These are phyloP conservation scores for Pentalonia nigronervosa DNA, from an alignment of 1,140 invertebrate species.

Conservation along the genomic window DNA sequence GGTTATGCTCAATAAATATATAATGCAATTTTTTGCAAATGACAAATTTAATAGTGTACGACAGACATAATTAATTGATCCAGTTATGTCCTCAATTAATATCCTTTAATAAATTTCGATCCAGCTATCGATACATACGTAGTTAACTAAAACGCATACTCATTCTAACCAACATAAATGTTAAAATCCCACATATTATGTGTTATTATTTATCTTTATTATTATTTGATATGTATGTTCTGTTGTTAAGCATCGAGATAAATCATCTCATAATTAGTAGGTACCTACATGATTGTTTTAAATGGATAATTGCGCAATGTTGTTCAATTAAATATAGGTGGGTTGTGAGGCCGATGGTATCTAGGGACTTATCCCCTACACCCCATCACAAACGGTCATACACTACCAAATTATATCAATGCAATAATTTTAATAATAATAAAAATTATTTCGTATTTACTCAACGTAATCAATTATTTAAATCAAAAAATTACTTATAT, in stretches of 20 bases:
- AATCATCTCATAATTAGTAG: not conserved
- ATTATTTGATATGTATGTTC: not conserved
- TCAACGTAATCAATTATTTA: not conserved
- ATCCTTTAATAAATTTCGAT: too few species aligned
- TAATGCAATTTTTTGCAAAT: not conserved
- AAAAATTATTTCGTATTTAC: not conserved
- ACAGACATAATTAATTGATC: too few species aligned
- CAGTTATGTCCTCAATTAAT: too few species aligned
- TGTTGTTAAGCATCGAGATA: not conserved
- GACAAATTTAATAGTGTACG: too few species aligned
- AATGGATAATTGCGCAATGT: not conserved
- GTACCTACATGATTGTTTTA: not conserved
- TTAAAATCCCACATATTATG: not conserved
- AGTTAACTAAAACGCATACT: not conserved
- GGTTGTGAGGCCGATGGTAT: not conserved
- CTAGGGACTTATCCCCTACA: not conserved
- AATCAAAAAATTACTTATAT: not conserved
- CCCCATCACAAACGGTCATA: not conserved
- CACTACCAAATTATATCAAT: not conserved
- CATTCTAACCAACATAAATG: not conserved
- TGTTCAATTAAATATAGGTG: not conserved
- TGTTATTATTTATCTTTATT: not conserved
- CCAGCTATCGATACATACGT: too few species aligned
- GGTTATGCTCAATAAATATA: not conserved
- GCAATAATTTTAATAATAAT: not conserved